Evolutionary conservation across 64 coral and sea anemone genomes (phyloP).

Genomic region (Montipora cactus): DNA sequence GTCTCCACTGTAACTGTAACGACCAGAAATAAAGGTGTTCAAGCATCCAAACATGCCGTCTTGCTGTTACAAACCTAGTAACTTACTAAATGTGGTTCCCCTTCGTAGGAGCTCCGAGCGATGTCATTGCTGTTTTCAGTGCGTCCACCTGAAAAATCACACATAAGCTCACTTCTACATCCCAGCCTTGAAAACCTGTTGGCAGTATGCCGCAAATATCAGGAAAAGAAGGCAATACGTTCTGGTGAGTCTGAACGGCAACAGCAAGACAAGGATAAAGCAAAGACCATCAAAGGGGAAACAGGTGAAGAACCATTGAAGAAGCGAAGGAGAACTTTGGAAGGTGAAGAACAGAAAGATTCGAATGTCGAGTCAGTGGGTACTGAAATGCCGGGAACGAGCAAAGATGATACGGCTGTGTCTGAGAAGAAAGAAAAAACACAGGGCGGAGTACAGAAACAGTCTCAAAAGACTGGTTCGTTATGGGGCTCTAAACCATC

Average conservation of each 20-base stretch:
- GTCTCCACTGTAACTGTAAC: too few relatives aligned
- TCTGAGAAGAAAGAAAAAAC: slow-evolving; percentile 29
- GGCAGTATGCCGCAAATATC: slow-evolving; percentile 66
- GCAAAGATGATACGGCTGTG: slow-evolving; percentile 7
- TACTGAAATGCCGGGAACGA: slow-evolving; percentile 53
- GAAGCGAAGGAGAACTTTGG: slow-evolving; percentile 57
- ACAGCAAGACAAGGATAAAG: slow-evolving; percentile 23
- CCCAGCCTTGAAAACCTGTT: slow-evolving; percentile 69
- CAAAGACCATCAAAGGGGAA: background rate
- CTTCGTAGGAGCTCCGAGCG: slow-evolving; percentile 61
- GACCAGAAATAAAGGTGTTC: too few relatives aligned
- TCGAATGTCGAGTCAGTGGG: background rate
- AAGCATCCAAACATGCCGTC: background rate
- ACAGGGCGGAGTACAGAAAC: slow-evolving; percentile 26
- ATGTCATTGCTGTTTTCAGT: slow-evolving; percentile 73
- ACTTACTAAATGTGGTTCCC: background rate
- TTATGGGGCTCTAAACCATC: slow-evolving; percentile 53
- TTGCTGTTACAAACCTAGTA: background rate
- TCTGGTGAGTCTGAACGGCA: slow-evolving; percentile 31
- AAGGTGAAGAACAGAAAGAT: slow-evolving; percentile 26
- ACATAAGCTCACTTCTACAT: slow-evolving; percentile 62
- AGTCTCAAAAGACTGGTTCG: slow-evolving; percentile 13
- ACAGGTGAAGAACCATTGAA: slow-evolving; percentile 32
- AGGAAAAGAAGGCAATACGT: slow-evolving; percentile 18
- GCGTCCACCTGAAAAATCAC: slow-evolving; percentile 61